phyloP scores from a whole-genome alignment of 1,140 invertebrate genomes.

The Scaptomyza pallida region DNA sequence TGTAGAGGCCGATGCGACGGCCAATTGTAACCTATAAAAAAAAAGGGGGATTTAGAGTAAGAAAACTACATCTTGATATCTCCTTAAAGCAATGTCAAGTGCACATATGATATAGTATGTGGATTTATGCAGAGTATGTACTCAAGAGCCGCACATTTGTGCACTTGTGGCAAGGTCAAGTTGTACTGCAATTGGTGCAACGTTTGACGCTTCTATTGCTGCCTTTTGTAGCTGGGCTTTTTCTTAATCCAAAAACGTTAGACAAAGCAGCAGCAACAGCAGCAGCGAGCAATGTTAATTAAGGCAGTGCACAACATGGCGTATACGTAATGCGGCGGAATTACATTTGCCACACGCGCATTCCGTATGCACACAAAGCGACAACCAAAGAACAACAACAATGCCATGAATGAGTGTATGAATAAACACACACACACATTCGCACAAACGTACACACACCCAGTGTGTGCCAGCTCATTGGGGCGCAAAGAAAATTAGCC shows the following conservation, averaged over 20 bases:
- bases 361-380: slow-evolving; percentile 48
- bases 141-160: slow-evolving; percentile 1
- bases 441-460: slow-evolving; percentile 7
- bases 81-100: slow-evolving; percentile 34
- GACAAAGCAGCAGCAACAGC: slow-evolving; percentile 23
- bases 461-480: slow-evolving; percentile 37
- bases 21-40: slow-evolving; percentile 84
- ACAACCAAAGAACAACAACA: slow-evolving; percentile 25
- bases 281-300: slow-evolving; percentile 62
- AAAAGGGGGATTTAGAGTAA: background rate
- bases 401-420: slow-evolving; percentile 48
- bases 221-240: slow-evolving; percentile 49
- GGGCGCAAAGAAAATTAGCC: slow-evolving; percentile 75
- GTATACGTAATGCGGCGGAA: slow-evolving; percentile 72
- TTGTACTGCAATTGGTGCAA: slow-evolving; percentile 47
- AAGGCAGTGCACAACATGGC: slow-evolving; percentile 58
- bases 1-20: slow-evolving; percentile 84
- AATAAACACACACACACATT: slow-evolving; percentile 14
- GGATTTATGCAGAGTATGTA: slow-evolving; percentile 20
- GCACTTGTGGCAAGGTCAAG: slow-evolving; percentile 69
- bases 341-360: slow-evolving; percentile 75
- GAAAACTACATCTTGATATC: slow-evolving; percentile 16
- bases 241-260: slow-evolving; percentile 52
- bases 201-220: slow-evolving; percentile 5
- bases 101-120: slow-evolving; percentile 23